Percentiles rank a stretch among this genome's conserved stretches.
These are phyloP conservation scores for Microcebus murinus DNA, from an alignment of 2,113 vertebrate species.

Conservation along the genomic window DNA sequence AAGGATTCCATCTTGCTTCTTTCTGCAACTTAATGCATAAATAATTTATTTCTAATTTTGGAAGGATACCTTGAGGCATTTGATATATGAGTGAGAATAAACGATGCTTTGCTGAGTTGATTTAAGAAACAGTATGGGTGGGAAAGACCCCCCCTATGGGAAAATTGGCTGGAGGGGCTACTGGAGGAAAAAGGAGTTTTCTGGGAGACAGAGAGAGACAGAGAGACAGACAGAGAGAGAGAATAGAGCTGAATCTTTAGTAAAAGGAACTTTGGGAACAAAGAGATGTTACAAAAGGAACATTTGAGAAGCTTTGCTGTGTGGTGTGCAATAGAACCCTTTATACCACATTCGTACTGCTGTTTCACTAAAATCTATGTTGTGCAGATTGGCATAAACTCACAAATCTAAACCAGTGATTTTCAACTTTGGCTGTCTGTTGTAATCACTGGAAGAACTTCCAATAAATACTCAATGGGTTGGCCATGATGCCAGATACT, in stretches of 20 bases:
- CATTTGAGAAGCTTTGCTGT: not conserved
- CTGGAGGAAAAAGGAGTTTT: not conserved
- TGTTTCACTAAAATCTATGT: not conserved
- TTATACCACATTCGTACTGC: not conserved
- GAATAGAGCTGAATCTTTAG: not conserved
- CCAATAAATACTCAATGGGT: not conserved
- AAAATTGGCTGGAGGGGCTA: not conserved
- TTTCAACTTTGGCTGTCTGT: not conserved
- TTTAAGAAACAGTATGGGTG: not conserved
- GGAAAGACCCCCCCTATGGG: not conserved
- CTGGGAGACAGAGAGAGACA: not conserved
- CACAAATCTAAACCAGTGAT: not conserved
- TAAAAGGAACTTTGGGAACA: not conserved
- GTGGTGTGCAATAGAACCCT: not conserved
- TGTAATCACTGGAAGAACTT: not conserved
- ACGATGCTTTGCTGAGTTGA: not conserved
- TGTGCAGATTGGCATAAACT: not conserved
- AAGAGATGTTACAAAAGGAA: not conserved
- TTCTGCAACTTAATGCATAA: constrained; percentile 18
- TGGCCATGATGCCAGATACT: not conserved
- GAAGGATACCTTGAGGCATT: not conserved
- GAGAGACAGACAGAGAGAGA: not conserved
- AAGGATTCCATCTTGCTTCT: not conserved
- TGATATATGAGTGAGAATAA: not conserved
- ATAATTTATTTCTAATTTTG: not conserved